Conservation (phyloP, 2,113 vertebrate genomes). For the Struthio camelus region DNA sequence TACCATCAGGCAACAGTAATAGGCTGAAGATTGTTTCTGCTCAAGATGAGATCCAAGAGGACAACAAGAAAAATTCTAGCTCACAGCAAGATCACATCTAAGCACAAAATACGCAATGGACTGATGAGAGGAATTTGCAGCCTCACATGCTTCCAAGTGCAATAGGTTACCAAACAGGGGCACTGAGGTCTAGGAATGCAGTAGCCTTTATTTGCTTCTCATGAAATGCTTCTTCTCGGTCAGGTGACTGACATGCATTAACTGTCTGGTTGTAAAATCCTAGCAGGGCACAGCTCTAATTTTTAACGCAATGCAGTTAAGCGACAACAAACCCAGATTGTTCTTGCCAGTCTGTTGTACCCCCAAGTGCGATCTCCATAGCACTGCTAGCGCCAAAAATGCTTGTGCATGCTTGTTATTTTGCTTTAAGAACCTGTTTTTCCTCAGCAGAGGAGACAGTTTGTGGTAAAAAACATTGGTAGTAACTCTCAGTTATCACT, state of each 20-base stretch:
- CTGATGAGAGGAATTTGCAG: not conserved
- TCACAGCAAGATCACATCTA: accelerated
- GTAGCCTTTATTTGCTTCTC: too few relatives aligned
- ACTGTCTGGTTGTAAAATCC: accelerated
- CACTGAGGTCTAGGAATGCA: accelerated
- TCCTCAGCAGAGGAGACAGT: too few relatives aligned
- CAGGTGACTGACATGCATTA: not conserved
- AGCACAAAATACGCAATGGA: not conserved
- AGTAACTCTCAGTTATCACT: not conserved
- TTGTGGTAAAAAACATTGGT: not conserved
- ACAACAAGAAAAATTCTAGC: not conserved
- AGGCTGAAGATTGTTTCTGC: too few relatives aligned
- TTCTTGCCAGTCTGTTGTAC: not conserved
- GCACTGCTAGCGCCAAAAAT: not conserved
- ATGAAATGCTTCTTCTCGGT: not conserved
- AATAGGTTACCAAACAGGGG: not conserved
- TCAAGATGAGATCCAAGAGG: not conserved
- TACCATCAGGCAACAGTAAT: accelerated
- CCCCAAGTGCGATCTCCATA: not conserved
- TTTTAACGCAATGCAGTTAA: not conserved
- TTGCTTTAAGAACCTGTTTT: not conserved
- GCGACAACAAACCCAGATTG: not conserved
- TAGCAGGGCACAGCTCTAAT: not conserved
- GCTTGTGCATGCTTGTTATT: accelerated
- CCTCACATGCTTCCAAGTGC: accelerated